Evolutionary conservation across 2,888 invertebrate genomes (phyloP), one percentile per base, ranked within the genome.

Genomic region (Agrotis ipsilon): DNA sequence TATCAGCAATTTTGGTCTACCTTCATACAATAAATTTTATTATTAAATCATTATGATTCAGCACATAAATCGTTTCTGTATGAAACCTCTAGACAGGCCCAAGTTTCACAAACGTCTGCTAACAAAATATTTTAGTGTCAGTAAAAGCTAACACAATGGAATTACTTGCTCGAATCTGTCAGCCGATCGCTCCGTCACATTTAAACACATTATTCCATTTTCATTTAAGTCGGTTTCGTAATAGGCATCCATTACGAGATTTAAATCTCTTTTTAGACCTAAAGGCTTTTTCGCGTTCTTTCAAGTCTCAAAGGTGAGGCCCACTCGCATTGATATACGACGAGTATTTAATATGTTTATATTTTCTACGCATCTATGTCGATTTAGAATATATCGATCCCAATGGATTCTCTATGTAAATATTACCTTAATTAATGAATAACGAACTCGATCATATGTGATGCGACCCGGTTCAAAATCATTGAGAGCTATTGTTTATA

Each of bases 251-350:
- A 69, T 63, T 78, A 69, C 14, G 13, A 7, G 24, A 62, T 63
- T 58, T 48, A 66, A 81, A 63, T 70, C n/a, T 72, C 62, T 49
- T 48, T 63, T 39, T 21, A 67, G 43, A 13, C 45, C 54, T 74
- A 60, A 81, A 71, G 62, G 57, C 48, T 61, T 78, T 78, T 62
- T 71, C 68, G 60, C 52, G 65, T 73, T 51, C 46, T 59, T 66
- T 60, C n/a, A 73, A 75, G 70, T 69, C 48, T 62, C 21, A 63
- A 64, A 57, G 43, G 32, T 49, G 32, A 6, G 9, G 14, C 11
- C 3, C 39, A 24, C 24, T 67, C 55, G 18, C 19, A 21, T 74
- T 67, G 5, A 43, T 9, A 57, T 27, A 45, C 24, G 46, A 39
- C 4, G 3, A 27, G 60, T 4, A 32, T 49, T 5, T 18, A 13